Evolutionary conservation across 2,888 invertebrate genomes (phyloP).

Genomic region (Lobophora halterata): DNA sequence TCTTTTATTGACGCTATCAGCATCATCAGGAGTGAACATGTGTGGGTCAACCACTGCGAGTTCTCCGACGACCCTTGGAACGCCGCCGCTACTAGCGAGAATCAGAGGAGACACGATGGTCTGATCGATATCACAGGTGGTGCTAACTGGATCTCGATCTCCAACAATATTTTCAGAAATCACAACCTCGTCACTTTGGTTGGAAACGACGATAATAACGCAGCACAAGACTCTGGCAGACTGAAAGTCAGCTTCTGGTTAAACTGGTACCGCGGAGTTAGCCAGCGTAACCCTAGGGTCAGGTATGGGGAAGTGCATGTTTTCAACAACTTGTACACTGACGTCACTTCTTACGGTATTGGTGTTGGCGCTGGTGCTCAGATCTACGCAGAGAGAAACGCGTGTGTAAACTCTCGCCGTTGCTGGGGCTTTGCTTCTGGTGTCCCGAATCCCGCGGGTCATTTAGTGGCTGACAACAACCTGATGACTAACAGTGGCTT

Average conservation of each 20-base stretch:
- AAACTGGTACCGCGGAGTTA: conserved; percentile 25
- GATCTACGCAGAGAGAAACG: conserved; percentile 22
- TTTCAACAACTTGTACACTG: conserved; percentile 27
- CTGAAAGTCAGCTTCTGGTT: conserved; percentile 17
- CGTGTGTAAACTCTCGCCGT: conserved; percentile 17
- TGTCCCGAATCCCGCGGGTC: conserved; percentile 3
- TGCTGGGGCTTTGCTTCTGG: conserved; percentile 17
- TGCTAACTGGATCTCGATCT: conserved; percentile 18
- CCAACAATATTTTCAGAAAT: conserved; percentile 27
- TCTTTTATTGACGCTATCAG: conserved; percentile 17
- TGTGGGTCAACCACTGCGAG: conserved; percentile 23
- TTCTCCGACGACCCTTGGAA: conserved; percentile 28
- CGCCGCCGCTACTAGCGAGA: neutral
- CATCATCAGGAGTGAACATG: conserved; percentile 2
- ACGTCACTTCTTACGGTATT: conserved; percentile 14
- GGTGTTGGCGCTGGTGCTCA: conserved; percentile 16
- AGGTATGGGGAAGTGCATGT: conserved; percentile 26
- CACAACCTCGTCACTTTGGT: conserved; percentile 22
- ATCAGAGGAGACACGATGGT: conserved; percentile 25
- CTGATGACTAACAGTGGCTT: conserved; percentile 11
- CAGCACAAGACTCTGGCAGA: conserved; percentile 11
- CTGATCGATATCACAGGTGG: conserved; percentile 17
- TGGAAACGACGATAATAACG: conserved; percentile 19
- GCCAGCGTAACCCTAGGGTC: conserved; percentile 25
- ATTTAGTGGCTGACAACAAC: conserved; percentile 13